Percentiles rank a stretch among this genome's conserved stretches.
Conservation (phyloP, 2,113 vertebrate species). For the Caranx melampygus region DNA sequence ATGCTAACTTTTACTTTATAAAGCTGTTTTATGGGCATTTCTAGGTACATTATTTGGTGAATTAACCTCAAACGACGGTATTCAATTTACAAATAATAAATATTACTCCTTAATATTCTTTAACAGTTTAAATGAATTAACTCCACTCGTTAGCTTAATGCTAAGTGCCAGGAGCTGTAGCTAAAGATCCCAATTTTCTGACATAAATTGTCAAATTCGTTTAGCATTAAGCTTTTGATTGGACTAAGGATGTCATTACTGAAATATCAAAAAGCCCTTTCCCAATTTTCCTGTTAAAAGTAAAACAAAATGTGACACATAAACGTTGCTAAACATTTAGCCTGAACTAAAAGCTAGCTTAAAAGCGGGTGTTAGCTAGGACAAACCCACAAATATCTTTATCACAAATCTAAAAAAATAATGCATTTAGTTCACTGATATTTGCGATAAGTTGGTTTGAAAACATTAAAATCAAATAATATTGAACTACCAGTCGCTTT, state of each 20-base stretch:
- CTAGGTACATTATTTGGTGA: too few relatives aligned
- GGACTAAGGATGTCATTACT: too few relatives aligned
- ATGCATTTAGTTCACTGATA: background rate
- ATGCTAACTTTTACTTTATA: background rate
- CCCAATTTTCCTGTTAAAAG: background rate
- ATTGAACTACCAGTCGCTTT: background rate
- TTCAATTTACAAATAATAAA: too few relatives aligned
- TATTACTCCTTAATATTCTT: too few relatives aligned
- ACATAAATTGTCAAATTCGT: too few relatives aligned
- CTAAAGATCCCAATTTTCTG: too few relatives aligned
- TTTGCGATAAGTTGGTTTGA: background rate
- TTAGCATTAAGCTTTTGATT: too few relatives aligned
- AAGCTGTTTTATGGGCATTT: background rate
- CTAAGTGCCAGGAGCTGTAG: too few relatives aligned
- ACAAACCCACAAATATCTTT: background rate
- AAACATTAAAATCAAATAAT: accelerated
- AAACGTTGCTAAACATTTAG: background rate
- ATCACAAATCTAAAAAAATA: background rate
- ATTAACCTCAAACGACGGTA: too few relatives aligned
- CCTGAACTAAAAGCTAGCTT: conserved; percentile 6
- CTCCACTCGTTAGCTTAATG: too few relatives aligned
- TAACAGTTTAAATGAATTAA: too few relatives aligned
- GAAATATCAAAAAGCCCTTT: background rate
- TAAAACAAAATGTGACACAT: background rate
- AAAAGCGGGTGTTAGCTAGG: background rate